These are phyloP conservation scores for Delphinus delphis DNA, from an alignment of 2,113 vertebrate genomes.

Conservation along the genomic window DNA sequence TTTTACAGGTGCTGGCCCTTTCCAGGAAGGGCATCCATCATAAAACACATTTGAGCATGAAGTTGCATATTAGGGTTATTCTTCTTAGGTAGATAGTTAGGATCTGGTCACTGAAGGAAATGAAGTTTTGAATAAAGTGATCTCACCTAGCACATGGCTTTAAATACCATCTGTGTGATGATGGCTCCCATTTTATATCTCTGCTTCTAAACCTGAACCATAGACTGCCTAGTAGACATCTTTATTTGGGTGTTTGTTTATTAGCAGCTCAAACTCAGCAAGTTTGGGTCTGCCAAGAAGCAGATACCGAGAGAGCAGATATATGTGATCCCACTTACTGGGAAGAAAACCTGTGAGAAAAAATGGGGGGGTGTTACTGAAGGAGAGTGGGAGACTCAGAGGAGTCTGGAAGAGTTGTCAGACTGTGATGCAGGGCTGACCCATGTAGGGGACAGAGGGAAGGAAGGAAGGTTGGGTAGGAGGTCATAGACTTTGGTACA, in stretches of 20 bases:
- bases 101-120: not conserved
- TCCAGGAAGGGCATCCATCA: not conserved
- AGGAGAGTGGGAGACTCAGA: not conserved
- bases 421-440: not conserved
- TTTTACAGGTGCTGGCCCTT: not conserved
- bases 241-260: not conserved
- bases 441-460: not conserved
- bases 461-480: not conserved
- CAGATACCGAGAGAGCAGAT: not conserved
- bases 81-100: not conserved
- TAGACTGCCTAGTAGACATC: not conserved
- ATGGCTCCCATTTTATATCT: not conserved
- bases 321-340: not conserved
- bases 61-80: not conserved
- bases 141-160: not conserved
- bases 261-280: not conserved
- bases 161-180: not conserved
- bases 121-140: not conserved
- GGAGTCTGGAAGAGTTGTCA: not conserved
- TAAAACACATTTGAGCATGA: not conserved
- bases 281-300: not conserved
- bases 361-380: not conserved
- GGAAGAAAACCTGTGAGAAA: not conserved
- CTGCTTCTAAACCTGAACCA: not conserved
- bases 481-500: not conserved